A percentile compares a stretch with the other conserved stretches of the same genome.
phyloP scores from a whole-genome alignment of 2,113 vertebrate species.

The Corydoras maculifer region DNA sequence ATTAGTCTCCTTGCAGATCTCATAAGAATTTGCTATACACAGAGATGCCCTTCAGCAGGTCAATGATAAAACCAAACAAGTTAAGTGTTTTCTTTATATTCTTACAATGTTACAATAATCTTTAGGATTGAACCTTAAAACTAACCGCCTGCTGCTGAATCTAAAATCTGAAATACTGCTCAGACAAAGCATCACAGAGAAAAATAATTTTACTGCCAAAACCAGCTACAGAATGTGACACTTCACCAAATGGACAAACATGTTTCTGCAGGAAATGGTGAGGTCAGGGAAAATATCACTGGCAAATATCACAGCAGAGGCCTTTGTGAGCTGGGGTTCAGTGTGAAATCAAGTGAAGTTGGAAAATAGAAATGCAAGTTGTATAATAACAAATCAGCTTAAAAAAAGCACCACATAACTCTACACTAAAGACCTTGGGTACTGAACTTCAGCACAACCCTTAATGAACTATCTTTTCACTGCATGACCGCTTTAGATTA shows the following conservation, averaged over 20 bases:
- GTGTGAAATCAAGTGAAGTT: neutral
- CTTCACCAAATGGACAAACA: slow-evolving; percentile 32
- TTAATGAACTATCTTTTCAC: too few species aligned
- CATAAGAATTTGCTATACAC: slow-evolving; percentile 3
- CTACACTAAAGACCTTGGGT: too few species aligned
- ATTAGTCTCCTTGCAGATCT: slow-evolving; percentile 15
- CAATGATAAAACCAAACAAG: neutral
- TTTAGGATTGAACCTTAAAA: too few species aligned
- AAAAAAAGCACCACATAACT: too few species aligned
- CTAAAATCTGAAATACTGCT: slow-evolving; percentile 30
- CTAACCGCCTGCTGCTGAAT: too few species aligned
- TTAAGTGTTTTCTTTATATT: neutral
- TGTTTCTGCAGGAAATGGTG: slow-evolving; percentile 20
- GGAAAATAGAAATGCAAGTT: too few species aligned
- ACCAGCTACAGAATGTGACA: slow-evolving; percentile 34
- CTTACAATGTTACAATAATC: too few species aligned
- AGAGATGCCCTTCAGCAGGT: neutral
- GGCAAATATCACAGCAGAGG: slow-evolving; percentile 4
- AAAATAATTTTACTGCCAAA: slow-evolving; percentile 31
- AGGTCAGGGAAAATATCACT: slow-evolving; percentile 36
- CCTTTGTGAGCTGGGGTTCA: neutral
- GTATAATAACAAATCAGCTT: too few species aligned
- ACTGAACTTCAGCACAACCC: too few species aligned
- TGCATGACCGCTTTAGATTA: too few species aligned
- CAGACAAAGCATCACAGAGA: slow-evolving; percentile 10